A percentile compares a stretch with the other conserved stretches of the same genome.
phyloP scores from a whole-genome alignment of 2,888 invertebrate species.

The Pherbina coryleti region DNA sequence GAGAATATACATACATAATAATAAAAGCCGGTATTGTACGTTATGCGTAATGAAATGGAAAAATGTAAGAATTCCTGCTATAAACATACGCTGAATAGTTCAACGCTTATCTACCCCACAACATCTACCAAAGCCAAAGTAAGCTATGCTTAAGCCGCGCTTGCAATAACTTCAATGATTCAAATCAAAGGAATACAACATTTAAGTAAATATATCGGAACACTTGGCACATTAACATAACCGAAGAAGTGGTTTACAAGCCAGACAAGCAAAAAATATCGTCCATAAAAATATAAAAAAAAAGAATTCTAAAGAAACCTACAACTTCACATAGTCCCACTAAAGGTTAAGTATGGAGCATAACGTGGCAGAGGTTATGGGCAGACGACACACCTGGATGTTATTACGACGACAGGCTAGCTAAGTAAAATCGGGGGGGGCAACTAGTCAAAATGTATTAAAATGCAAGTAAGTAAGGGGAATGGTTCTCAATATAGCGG shows the following conservation, averaged over 20 bases:
- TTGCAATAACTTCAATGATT: slow-evolving; percentile 9
- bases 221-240: slow-evolving; percentile 57
- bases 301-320: not conserved
- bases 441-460: not conserved
- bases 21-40: too few relatives aligned
- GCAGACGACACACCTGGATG: slow-evolving; percentile 25
- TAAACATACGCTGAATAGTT: not conserved
- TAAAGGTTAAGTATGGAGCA: slow-evolving; percentile 14
- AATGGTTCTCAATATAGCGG: not conserved
- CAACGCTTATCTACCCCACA: slow-evolving; percentile 22
- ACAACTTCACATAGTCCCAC: slow-evolving; percentile 18
- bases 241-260: slow-evolving; percentile 18
- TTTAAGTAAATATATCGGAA: slow-evolving; percentile 45
- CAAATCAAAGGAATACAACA: slow-evolving; percentile 7
- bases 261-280: not conserved
- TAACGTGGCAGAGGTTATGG: slow-evolving; percentile 9
- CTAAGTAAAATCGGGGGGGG: not conserved
- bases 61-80: too few relatives aligned
- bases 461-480: not conserved
- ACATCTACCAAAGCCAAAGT: not conserved
- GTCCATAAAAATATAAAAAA: too few relatives aligned
- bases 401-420: slow-evolving; percentile 14
- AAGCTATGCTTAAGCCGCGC: not conserved
- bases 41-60: too few relatives aligned
- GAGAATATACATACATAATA: too few relatives aligned